A percentile compares a stretch with the other conserved stretches of the same genome.
These are phyloP conservation scores for Rhodophaea formosa DNA, from an alignment of 2,888 invertebrate species.

Conservation along the genomic window DNA sequence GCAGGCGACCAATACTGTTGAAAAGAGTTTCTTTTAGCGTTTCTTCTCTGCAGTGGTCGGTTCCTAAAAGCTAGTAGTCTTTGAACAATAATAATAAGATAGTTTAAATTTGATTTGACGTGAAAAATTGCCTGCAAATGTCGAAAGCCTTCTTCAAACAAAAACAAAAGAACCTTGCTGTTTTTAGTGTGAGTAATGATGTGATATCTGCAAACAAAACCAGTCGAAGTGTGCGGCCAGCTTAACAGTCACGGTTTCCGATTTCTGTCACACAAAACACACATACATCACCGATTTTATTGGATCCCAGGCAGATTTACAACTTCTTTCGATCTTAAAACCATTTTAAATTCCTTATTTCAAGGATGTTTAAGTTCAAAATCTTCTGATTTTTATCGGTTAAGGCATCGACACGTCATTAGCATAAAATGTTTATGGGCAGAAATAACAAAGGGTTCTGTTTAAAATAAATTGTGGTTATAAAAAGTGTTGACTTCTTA, in stretches of 20 bases:
- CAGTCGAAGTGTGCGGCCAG: slow-evolving; percentile 2
- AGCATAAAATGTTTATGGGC: slow-evolving; percentile 14
- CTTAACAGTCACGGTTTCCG: slow-evolving; percentile 6
- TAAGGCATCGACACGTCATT: slow-evolving; percentile 3
- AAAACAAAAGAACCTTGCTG: background rate
- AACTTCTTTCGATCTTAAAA: background rate
- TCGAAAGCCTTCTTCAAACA: background rate
- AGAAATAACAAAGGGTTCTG: slow-evolving; percentile 13
- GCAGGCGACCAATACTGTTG: no score
- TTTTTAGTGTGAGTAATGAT: no score
- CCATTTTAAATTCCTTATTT: background rate
- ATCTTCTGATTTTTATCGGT: background rate
- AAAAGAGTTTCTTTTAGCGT: no score
- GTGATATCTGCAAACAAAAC: background rate
- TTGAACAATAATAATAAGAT: no score
- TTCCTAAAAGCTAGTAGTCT: no score
- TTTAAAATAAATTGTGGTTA: slow-evolving; percentile 1
- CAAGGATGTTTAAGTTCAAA: background rate
- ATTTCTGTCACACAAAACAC: slow-evolving; percentile 12
- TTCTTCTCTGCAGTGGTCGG: no score
- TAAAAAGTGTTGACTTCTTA: background rate
- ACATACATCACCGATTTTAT: slow-evolving; percentile 1
- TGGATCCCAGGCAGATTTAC: slow-evolving; percentile 4
- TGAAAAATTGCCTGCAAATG: no score
- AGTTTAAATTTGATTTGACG: no score